Evolutionary conservation across 2,113 vertebrate genomes (phyloP).

Genomic region (Platichthys flesus): DNA sequence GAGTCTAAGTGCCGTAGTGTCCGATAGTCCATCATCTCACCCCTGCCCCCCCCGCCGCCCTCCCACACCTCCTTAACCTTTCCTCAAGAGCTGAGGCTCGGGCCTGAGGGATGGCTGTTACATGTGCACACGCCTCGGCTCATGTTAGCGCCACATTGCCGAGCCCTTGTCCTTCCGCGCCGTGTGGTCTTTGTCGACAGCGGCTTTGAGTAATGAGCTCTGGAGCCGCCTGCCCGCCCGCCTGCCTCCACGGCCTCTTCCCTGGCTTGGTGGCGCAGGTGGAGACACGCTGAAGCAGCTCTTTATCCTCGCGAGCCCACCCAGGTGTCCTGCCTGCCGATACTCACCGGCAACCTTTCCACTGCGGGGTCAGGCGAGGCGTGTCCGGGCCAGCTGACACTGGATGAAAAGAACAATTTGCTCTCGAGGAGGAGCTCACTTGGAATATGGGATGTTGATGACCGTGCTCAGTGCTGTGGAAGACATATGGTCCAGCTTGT

Average conservation of each 20-base stretch:
- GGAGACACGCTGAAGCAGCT: constrained; percentile 70
- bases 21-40: constrained; percentile 1
- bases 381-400: constrained; percentile 62
- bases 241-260: constrained; percentile 42
- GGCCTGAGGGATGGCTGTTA: constrained; percentile 23
- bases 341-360: constrained; percentile 43
- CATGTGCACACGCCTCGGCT: neutral
- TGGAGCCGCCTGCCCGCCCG: constrained; percentile 42
- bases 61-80: constrained; percentile 11
- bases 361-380: constrained; percentile 56
- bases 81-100: constrained; percentile 31
- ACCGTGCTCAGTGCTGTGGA: neutral
- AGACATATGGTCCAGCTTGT: neutral
- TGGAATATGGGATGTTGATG: constrained; percentile 20
- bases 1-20: constrained; percentile 1
- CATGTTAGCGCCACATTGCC: constrained; percentile 4
- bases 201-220: constrained; percentile 71
- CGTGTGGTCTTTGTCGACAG: constrained; percentile 61
- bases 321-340: constrained; percentile 66
- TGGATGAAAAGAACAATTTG: constrained; percentile 40
- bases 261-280: constrained; percentile 64
- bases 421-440: constrained; percentile 27
- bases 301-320: constrained; percentile 64
- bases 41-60: constrained; percentile 3
- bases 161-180: constrained; percentile 27